Conservation (phyloP, 1,140 invertebrate species). For the Catajapyx aquilonaris region DNA sequence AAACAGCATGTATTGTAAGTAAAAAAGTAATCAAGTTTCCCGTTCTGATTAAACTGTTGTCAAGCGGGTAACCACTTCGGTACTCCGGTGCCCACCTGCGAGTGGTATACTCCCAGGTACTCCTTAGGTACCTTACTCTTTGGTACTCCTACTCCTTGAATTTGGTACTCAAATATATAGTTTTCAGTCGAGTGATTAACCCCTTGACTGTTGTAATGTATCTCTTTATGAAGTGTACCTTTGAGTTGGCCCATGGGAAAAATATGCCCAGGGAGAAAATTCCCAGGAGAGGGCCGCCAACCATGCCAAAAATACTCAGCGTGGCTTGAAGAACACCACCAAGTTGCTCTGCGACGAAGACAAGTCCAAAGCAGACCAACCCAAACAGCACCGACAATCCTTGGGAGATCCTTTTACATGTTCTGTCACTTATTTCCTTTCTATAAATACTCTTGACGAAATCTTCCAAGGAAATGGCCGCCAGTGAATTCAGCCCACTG, state of each 20-base stretch:
- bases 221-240: too few relatives aligned
- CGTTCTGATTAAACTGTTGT: too few relatives aligned
- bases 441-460: constrained; percentile 45
- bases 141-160: too few relatives aligned
- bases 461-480: constrained; percentile 58
- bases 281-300: constrained; percentile 64
- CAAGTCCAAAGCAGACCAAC: constrained; percentile 33
- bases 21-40: too few relatives aligned
- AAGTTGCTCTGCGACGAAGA: constrained; percentile 45
- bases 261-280: constrained; percentile 75
- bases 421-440: constrained; percentile 33
- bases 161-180: too few relatives aligned
- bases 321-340: constrained; percentile 51
- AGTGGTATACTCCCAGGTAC: too few relatives aligned
- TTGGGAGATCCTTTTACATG: constrained; percentile 40
- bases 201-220: too few relatives aligned
- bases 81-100: too few relatives aligned
- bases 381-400: constrained; percentile 37
- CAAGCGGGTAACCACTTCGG: too few relatives aligned
- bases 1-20: too few relatives aligned
- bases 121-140: too few relatives aligned
- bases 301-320: constrained; percentile 66
- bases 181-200: too few relatives aligned
- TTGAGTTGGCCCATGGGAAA: constrained; percentile 59
- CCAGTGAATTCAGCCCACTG: constrained; percentile 58